Conservation (phyloP, 2,797 vertebrate genomes). For the Galagoides demidoff region DNA sequence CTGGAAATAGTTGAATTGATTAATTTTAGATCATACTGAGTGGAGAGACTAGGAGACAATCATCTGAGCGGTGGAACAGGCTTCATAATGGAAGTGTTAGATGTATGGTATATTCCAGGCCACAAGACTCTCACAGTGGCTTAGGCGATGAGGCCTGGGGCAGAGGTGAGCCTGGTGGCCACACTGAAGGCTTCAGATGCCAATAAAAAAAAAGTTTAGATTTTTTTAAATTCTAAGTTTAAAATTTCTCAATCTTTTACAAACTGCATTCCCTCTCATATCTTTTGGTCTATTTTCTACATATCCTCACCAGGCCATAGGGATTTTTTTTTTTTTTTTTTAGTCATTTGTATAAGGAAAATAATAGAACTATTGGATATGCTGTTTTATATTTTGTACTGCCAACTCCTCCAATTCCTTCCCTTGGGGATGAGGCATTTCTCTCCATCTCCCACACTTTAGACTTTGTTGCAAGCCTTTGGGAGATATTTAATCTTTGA, state of each 20-base stretch:
- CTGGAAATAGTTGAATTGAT: neutral
- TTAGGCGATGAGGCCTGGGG: neutral
- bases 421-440: neutral
- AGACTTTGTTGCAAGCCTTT: neutral
- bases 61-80: neutral
- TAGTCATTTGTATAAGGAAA: neutral
- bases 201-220: neutral
- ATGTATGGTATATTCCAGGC: neutral
- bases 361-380: neutral
- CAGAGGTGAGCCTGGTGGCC: neutral
- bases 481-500: neutral
- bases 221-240: neutral
- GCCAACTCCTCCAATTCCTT: neutral
- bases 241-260: neutral
- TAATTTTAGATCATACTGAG: neutral
- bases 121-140: neutral
- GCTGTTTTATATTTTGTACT: neutral
- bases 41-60: neutral
- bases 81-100: neutral
- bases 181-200: neutral
- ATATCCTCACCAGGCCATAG: neutral
- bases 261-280: neutral
- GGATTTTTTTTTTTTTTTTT: neutral
- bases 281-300: neutral
- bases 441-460: neutral